Conservation (phyloP, 2,113 vertebrate genomes). For the Tringa solitaria region DNA sequence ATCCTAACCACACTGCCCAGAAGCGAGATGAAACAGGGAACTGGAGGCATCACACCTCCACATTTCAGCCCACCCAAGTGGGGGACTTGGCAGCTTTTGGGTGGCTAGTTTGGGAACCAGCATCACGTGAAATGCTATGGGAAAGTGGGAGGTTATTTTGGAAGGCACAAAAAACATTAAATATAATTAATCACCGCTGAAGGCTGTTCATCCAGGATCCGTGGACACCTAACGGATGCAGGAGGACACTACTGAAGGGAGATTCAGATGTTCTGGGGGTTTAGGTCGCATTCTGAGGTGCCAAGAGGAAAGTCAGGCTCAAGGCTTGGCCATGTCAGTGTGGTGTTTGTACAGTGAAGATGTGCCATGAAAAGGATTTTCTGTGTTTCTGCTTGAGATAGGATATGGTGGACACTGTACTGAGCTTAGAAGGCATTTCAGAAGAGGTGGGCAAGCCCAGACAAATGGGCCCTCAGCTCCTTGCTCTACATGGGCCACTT, state of each 20-base stretch:
- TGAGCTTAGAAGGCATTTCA: not conserved
- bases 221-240: rapidly evolving
- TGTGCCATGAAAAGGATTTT: not conserved
- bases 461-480: not conserved
- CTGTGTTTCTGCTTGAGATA: not conserved
- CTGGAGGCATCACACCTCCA: not conserved
- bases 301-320: not conserved
- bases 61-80: not conserved
- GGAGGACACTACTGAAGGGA: not conserved
- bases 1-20: rapidly evolving
- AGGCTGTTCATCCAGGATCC: not conserved
- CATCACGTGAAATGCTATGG: not conserved
- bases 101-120: not conserved
- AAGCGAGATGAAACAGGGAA: not conserved
- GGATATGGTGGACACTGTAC: no score
- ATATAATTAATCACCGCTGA: not conserved
- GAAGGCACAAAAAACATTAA: rapidly evolving
- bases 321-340: not conserved
- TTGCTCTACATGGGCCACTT: rapidly evolving
- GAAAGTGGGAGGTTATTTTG: not conserved
- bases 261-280: not conserved
- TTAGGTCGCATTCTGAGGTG: not conserved
- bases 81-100: not conserved
- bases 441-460: not conserved
- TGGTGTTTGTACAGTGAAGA: not conserved